Base-by-base conservation (phyloP, 2,888 invertebrate species). In the Morpho deidamia region DNA sequence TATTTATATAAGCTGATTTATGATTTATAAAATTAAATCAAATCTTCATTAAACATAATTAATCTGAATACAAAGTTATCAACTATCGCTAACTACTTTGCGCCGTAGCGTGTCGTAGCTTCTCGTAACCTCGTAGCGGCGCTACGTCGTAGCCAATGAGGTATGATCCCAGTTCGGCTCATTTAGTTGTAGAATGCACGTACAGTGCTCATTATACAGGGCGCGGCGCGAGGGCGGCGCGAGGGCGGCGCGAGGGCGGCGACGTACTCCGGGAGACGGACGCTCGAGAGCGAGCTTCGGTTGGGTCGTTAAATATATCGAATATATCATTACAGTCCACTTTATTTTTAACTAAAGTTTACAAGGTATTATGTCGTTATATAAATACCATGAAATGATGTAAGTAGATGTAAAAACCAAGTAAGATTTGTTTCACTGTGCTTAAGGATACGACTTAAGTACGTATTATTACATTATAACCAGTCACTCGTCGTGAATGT, bases 81-180 rank as follows among this genome's bases (percentile, higher is more conserved):
- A 37, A 37, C 35, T n/a, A n/a, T n/a, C n/a, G n/a, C n/a, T 37
- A 10, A 37, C 3, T 4, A 3, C 7, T 8, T 1, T 10, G 7
- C 33, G 11, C 7, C 33, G 32, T 32, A 47, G 38, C 39, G 11
- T 1, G 7, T 32, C 39, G 39, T 39, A 47, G 40, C 47, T 0
- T 11, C 8, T n/a, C 40, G 47, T 12, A 40, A 11, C 8, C 35
- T 11, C 49, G 49, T 5, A 7, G 42, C 23, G 8, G 37, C n/a
- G 42, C 49, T 48, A 48, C 48, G 40, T 12, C 44, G 44, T 51
- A 39, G 44, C 38, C 44, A 39, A 40, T 44, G 44, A 51, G 38
- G 11, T 51, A 51, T 33, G 51, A 40, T 39, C 39, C 11, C 44
- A 8, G 42, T 44, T 32, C 53, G 32, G 34, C 43, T 50, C 46